Conservation (phyloP, 2,113 vertebrate genomes). For the Barnardius zonarius region DNA sequence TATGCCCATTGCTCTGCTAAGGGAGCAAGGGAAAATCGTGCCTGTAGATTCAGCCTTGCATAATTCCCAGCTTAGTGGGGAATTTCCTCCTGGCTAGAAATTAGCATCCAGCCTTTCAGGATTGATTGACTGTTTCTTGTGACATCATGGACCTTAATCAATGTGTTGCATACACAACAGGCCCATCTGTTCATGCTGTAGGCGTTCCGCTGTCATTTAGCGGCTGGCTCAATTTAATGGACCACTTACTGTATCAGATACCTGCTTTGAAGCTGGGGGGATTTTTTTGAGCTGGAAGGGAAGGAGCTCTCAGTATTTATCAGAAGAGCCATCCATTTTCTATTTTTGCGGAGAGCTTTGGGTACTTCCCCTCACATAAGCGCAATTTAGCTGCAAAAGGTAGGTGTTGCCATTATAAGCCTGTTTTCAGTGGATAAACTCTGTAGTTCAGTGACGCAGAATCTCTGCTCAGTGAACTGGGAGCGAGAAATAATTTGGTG, state of each 20-base stretch:
- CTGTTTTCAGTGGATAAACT: background rate
- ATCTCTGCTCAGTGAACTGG: slow-evolving; percentile 16
- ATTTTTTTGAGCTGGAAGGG: background rate
- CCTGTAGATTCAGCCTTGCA: background rate
- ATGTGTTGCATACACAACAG: slow-evolving; percentile 11
- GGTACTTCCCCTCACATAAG: background rate
- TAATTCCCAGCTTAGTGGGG: background rate
- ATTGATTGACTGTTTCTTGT: slow-evolving; percentile 28
- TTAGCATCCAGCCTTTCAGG: slow-evolving; percentile 21
- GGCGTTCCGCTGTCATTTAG: background rate
- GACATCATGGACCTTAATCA: slow-evolving; percentile 43
- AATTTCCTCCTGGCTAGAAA: slow-evolving; percentile 42
- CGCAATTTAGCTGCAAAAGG: background rate
- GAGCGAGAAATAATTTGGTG: slow-evolving; percentile 38
- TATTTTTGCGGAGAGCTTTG: background rate
- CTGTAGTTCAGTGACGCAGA: slow-evolving; percentile 13
- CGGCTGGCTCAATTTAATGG: background rate
- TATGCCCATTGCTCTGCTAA: slow-evolving; percentile 6
- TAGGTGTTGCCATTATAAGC: background rate
- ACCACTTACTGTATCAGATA: background rate
- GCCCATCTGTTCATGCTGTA: background rate
- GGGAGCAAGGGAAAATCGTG: background rate
- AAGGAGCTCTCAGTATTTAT: background rate
- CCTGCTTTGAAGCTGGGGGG: background rate
- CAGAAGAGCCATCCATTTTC: background rate